Base-by-base conservation (phyloP, 2,113 vertebrate species). In the Sisor rabdophorus region DNA sequence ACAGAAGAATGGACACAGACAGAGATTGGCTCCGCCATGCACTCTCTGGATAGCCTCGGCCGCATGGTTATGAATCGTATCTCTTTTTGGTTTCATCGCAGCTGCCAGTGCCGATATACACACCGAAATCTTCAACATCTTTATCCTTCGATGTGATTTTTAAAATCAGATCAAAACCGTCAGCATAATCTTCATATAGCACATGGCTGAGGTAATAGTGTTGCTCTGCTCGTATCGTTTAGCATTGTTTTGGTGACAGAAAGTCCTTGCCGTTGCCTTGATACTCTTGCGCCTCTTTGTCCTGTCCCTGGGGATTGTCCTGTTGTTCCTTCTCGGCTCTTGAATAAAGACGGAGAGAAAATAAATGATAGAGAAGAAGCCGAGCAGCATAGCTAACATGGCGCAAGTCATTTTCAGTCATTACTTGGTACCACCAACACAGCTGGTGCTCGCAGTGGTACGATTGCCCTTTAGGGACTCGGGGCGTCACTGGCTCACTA, bases 11-110 rank as follows among this genome's bases (percentile, higher is more conserved):
- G 71, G 50, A 60, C 48, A 20, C 55, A 47, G 76, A 68, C 76
- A 74, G 40, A 53, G 56, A 64, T 50, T 28, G 22, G 20, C 65
- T 36, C 52, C 22, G 55, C 24, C 13, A 11, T 61, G 65, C 30
- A 52, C 73, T 72, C 53, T 58, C 71, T 71, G 79, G 81, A 81
- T 78, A 81, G 70, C 50, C 53, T 60, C 28, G 19, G 47, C 30
- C 67, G 22, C 56, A 54, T 76, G 79, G 63, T 71, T 74, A 79
- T 81, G 71, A 83, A 70, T 80, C 75, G 58, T 28, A 67, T 83
- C 80, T 76, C 22, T 73, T 82, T 82, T 44, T 83, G 79, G 76
- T 82, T 81, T 60, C 26, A 16, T 7, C 30, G 19, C 8, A 36
- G 24, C 58, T 28, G 63, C 53, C 28, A 48, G 50, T 16, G 16